phyloP scores from a whole-genome alignment of 2,113 vertebrate genomes.

The Lasiurus borealis region DNA sequence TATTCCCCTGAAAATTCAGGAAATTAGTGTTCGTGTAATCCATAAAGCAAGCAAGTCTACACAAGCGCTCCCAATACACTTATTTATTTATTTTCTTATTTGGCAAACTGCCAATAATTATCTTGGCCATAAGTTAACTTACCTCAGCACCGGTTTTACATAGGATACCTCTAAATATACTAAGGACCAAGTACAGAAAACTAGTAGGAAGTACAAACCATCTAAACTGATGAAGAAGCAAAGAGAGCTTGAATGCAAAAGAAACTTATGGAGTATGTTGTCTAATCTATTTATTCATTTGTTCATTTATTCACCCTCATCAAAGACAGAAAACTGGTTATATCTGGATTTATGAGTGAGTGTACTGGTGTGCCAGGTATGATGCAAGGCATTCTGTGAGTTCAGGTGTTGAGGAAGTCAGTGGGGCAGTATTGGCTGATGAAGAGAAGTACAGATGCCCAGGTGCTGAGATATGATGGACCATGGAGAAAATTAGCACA shows the following conservation, averaged over 20 bases:
- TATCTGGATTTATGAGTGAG: no score
- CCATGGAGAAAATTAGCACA: background rate
- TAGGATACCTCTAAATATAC: background rate
- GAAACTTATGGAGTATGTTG: background rate
- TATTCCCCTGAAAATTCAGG: background rate
- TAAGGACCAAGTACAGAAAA: background rate
- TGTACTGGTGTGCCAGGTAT: background rate
- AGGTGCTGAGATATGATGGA: background rate
- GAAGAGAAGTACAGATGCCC: background rate
- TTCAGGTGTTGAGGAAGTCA: background rate
- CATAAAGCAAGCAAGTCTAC: background rate
- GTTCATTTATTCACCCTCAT: background rate
- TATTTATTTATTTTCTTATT: background rate
- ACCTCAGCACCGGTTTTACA: background rate
- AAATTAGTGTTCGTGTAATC: background rate
- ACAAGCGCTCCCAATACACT: background rate
- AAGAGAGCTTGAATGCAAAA: background rate
- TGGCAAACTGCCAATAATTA: background rate
- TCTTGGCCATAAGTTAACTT: background rate
- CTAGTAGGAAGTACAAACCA: background rate
- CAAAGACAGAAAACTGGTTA: background rate
- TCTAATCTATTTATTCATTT: background rate
- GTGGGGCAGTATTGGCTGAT: fast-evolving
- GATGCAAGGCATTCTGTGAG: background rate
- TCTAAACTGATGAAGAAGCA: background rate